These are phyloP conservation scores for Hozukius guyotensis DNA, from an alignment of 2,797 vertebrate genomes.

Conservation along the genomic window DNA sequence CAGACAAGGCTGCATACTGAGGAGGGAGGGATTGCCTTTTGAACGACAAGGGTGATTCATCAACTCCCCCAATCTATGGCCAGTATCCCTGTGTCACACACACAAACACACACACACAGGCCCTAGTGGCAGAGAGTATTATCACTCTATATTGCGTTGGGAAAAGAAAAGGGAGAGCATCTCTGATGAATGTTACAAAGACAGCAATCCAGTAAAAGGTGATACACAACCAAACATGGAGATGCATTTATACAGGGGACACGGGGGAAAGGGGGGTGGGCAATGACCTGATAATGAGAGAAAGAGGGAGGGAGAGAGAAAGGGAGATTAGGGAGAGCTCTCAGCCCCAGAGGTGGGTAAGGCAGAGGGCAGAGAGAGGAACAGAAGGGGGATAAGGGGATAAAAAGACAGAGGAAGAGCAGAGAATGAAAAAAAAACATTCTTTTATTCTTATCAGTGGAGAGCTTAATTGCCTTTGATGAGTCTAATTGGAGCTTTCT, in stretches of 20 bases:
- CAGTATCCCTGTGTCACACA: constrained; percentile 63
- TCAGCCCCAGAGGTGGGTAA: constrained; percentile 72
- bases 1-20: constrained; percentile 85
- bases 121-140: constrained; percentile 73
- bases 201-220: constrained; percentile 77
- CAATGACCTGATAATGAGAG: constrained; percentile 72
- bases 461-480: constrained; percentile 84
- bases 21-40: constrained; percentile 85
- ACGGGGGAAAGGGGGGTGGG: not conserved
- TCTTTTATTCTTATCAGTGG: constrained; percentile 83
- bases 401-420: constrained; percentile 73
- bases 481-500: constrained; percentile 82
- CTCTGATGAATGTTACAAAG: constrained; percentile 78
- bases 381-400: constrained; percentile 75
- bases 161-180: constrained; percentile 72
- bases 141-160: constrained; percentile 73
- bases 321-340: constrained; percentile 56
- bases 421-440: constrained; percentile 71
- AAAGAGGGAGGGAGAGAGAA: constrained; percentile 28
- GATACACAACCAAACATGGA: constrained; percentile 80
- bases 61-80: constrained; percentile 83
- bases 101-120: constrained; percentile 21
- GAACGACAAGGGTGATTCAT: constrained; percentile 83
- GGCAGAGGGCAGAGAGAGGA: constrained; percentile 72
- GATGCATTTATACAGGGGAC: constrained; percentile 69